Evolutionary conservation across 2,113 vertebrate species (phyloP).

Genomic region (Orycteropus afer): DNA sequence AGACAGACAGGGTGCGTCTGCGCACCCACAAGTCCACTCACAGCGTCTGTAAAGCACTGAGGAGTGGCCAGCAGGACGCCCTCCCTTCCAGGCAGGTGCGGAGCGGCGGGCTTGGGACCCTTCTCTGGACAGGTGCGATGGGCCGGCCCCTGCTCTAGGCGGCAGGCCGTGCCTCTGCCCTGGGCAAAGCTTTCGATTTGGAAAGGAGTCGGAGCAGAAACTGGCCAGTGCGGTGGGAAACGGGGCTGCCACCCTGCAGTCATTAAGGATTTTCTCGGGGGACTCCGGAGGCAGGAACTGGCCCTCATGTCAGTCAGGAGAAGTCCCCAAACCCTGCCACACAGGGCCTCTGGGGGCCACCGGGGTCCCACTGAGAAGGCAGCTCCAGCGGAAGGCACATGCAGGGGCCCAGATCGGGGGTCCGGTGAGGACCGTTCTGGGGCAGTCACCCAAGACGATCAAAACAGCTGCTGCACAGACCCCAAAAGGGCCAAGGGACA

Average conservation of each 20-base stretch:
- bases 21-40: neutral
- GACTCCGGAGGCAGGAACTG: neutral
- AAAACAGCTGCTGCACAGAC: neutral
- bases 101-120: accelerated
- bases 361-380: neutral
- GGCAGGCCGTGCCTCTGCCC: neutral
- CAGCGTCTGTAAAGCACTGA: neutral
- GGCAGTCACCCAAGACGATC: neutral
- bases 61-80: accelerated
- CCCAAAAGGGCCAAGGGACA: neutral
- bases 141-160: neutral
- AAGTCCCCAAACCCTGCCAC: neutral
- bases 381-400: accelerated
- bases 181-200: neutral
- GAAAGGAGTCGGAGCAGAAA: neutral
- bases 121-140: neutral
- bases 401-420: neutral
- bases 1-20: neutral
- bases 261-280: neutral
- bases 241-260: neutral
- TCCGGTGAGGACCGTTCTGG: neutral
- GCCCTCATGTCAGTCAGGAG: neutral
- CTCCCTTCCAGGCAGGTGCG: neutral
- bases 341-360: neutral
- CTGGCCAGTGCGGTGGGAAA: too few species aligned